These are phyloP conservation scores for Colletes gigas DNA, from an alignment of 1,140 invertebrate genomes.

Conservation along the genomic window DNA sequence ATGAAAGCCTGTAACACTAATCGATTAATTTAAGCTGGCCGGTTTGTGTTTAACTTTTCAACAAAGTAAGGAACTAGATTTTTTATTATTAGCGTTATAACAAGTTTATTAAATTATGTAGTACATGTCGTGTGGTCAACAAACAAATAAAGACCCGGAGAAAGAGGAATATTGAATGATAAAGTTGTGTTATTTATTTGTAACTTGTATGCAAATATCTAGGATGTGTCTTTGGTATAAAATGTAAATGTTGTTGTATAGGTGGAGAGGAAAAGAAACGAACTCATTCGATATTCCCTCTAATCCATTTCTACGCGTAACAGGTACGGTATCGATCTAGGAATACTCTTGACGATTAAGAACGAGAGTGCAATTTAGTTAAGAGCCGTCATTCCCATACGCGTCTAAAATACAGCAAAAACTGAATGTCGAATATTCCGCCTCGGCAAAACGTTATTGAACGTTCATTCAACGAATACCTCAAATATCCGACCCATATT, in stretches of 20 bases:
- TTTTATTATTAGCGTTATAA: too few relatives aligned
- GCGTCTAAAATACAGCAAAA: background rate
- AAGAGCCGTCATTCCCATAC: background rate
- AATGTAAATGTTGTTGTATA: background rate
- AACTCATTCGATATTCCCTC: background rate
- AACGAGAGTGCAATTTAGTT: background rate
- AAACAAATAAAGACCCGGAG: too few relatives aligned
- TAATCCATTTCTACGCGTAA: background rate
- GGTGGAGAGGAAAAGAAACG: background rate
- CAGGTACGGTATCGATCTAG: background rate
- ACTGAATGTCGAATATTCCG: background rate
- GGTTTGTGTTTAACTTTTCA: too few relatives aligned
- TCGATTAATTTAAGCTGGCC: too few relatives aligned
- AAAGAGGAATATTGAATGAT: too few relatives aligned
- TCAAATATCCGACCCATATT: conserved; percentile 5
- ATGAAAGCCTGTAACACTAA: background rate
- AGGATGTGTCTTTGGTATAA: too few relatives aligned
- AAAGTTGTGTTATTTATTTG: too few relatives aligned
- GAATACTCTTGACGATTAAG: conserved; percentile 2
- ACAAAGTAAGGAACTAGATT: too few relatives aligned
- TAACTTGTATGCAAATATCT: too few relatives aligned
- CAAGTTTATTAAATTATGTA: too few relatives aligned
- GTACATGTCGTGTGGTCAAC: too few relatives aligned
- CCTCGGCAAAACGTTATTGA: conserved; percentile 12
- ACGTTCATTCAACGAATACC: background rate